Evolutionary conservation across 2,113 vertebrate species (phyloP).

Genomic region (Pedionomus torquatus): DNA sequence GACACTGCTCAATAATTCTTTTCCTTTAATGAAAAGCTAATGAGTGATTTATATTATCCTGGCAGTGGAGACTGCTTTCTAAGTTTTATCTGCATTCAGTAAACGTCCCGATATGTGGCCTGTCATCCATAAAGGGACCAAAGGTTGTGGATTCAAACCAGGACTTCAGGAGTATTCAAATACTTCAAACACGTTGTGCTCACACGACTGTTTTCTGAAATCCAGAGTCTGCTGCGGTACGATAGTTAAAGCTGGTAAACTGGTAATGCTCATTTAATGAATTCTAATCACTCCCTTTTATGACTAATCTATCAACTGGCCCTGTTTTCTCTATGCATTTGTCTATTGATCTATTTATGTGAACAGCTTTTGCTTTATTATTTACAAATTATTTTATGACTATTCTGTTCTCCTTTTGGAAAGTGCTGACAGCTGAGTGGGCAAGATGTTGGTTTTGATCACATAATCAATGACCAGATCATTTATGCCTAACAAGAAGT

Average conservation of each 20-base stretch:
- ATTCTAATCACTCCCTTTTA: conserved; percentile 3
- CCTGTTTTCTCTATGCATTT: neutral
- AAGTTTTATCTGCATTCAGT: neutral
- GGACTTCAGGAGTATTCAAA: neutral
- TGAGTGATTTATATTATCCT: neutral
- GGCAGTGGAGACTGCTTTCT: neutral
- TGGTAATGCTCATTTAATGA: conserved; percentile 12
- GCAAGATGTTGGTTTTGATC: neutral
- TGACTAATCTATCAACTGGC: conserved; percentile 8
- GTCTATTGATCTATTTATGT: neutral
- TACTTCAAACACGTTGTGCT: neutral
- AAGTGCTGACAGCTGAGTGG: neutral
- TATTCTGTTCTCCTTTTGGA: neutral
- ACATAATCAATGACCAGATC: neutral
- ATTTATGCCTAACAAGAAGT: neutral
- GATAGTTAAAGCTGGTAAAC: conserved; percentile 20
- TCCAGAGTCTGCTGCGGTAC: fast-evolving
- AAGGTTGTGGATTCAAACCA: neutral
- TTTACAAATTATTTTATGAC: conserved; percentile 12
- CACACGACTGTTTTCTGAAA: neutral
- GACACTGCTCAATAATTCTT: neutral
- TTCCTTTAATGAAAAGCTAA: conserved; percentile 1
- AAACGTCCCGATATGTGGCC: neutral
- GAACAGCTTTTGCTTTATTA: neutral
- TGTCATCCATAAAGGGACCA: neutral